A percentile compares a stretch with the other conserved stretches of the same genome.
These are phyloP conservation scores for Cydia pomonella DNA, from an alignment of 1,140 invertebrate species.

Conservation along the genomic window DNA sequence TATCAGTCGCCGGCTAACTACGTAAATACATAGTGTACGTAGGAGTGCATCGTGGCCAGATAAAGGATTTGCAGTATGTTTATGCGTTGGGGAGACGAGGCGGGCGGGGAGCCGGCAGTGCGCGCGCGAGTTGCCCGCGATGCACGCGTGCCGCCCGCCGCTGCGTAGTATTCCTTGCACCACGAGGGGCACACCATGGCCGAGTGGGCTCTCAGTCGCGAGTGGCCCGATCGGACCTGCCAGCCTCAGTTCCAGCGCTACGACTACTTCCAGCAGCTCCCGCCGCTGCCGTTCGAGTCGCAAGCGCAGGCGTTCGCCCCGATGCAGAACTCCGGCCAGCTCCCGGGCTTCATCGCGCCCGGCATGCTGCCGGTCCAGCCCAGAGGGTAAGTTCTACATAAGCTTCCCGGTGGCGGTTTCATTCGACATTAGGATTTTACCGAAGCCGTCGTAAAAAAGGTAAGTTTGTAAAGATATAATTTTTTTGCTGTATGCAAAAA, in stretches of 20 bases:
- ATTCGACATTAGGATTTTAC: neutral
- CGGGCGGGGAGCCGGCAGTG: conserved; percentile 53
- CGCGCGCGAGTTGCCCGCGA: conserved; percentile 56
- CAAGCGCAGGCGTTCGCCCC: conserved; percentile 25
- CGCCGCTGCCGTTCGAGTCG: conserved; percentile 35
- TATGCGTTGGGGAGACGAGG: conserved; percentile 49
- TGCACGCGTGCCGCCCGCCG: conserved; percentile 55
- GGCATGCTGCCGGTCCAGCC: conserved; percentile 9
- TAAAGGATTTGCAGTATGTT: conserved; percentile 68
- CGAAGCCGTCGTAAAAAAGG: neutral
- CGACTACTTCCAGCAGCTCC: conserved; percentile 40
- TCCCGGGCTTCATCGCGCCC: neutral
- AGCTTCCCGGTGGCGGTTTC: neutral
- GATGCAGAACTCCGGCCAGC: neutral
- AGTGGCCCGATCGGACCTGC: conserved; percentile 41
- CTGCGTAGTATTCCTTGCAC: conserved; percentile 46
- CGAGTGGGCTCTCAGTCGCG: conserved; percentile 50
- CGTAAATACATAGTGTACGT: conserved; percentile 42
- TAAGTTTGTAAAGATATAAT: neutral
- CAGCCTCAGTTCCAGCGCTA: conserved; percentile 38
- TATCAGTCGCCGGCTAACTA: conserved; percentile 47
- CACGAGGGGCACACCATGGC: conserved; percentile 48
- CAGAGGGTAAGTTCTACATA: conserved; percentile 17
- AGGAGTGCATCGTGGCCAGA: conserved; percentile 44
- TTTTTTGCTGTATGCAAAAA: neutral